Evolutionary conservation across 1,140 invertebrate species (phyloP), one percentile per base, ranked within the genome.

Genomic region (Heliconius congener): DNA sequence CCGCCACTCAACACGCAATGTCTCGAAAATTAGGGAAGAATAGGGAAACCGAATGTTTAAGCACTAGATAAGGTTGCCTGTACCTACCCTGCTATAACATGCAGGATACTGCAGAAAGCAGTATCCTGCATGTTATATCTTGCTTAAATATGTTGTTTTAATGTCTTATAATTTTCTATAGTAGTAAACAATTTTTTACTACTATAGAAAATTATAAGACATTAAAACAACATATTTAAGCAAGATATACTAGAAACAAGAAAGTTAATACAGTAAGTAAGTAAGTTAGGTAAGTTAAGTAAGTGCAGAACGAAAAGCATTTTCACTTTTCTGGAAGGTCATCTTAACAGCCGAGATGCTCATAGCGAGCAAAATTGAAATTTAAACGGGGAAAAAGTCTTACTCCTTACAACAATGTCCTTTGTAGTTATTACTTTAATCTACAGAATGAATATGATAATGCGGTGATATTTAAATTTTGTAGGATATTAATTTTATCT

Each of bases 371-470:
- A 71, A 46, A 76, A 80, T 80, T 80, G 71, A 80, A 80, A 76
- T 76, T 80, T 76, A 72, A 79, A 72, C 78, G 71, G 30, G 78
- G 71, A 76, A 79, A 79, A 79, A 72, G 74, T 57, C 66, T 46
- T 57, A 50, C 27, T 52, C n/a, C 27, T 71, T 50, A 72, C 71
- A 71, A 79, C 73, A 79, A 79, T 79, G 66, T 46, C 18, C 13
- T 71, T 72, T 52, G 46, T 19, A 34, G 39, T 27, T 19, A 46
- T 75, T 66, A 76, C 27, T 71, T 71, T 71, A 74, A 74, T 74
- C 23, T 74, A 37, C n/a, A 23, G 23, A 74, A 74, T 57, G 8
- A 6, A 55, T 37, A 74, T 34, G 30, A 74, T 60, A 57, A 55
- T 72, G 39, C 23, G 4, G 70, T 11, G 13, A 16, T 66, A 66